A percentile compares a stretch with the other conserved stretches of the same genome.
Evolutionary conservation across 2,797 vertebrate species (phyloP).

Genomic region (Rhinichthys osculus): DNA sequence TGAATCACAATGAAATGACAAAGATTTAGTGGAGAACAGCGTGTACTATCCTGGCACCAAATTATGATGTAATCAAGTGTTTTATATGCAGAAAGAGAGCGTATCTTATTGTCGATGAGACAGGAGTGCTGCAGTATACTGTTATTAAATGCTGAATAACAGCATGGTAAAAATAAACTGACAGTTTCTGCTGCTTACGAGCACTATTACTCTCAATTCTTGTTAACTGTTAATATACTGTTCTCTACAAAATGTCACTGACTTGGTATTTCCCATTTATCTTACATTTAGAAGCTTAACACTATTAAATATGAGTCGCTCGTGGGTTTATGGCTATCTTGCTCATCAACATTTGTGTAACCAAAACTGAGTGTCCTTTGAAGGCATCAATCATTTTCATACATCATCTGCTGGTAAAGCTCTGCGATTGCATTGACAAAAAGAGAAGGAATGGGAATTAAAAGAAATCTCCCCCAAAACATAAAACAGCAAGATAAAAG

Average conservation of each 20-base stretch:
- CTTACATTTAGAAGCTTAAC: neutral
- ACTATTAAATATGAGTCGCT: neutral
- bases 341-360: conserved; percentile 9
- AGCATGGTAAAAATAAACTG: conserved; percentile 22
- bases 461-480: neutral
- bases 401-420: conserved; percentile 57
- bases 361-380: neutral
- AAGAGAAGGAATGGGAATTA: neutral
- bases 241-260: neutral
- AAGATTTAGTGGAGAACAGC: conserved; percentile 44
- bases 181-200: neutral
- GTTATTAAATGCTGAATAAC: conserved; percentile 3
- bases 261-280: conserved; percentile 10
- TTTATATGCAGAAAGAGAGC: conserved; percentile 5
- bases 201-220: neutral
- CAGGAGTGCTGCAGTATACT: conserved; percentile 1
- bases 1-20: conserved; percentile 38
- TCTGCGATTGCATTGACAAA: conserved; percentile 45
- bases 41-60: conserved; percentile 29
- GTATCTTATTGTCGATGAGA: conserved; percentile 13
- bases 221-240: neutral
- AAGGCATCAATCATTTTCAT: conserved; percentile 45
- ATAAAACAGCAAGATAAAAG: neutral
- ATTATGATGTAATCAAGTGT: conserved; percentile 18
- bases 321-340: conserved; percentile 5